phyloP scores from a whole-genome alignment of 1,140 invertebrate species.

The Gonioctena quinquepunctata region DNA sequence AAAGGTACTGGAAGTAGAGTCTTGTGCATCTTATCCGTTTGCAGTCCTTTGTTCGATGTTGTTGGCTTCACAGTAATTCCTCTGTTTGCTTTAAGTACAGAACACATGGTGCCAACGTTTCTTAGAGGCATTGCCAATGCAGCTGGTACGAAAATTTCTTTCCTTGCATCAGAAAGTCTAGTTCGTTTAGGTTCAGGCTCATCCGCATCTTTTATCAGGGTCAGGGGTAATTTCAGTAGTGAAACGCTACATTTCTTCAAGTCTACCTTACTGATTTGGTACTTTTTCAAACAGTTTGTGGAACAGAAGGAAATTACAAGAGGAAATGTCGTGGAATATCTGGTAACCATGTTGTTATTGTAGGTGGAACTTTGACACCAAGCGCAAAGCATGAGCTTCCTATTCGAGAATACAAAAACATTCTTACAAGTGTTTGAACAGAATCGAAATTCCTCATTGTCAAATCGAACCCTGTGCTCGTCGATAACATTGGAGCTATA shows the following conservation, averaged over 20 bases:
- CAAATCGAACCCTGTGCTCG: background rate
- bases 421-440: background rate
- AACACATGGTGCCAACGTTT: conserved; percentile 74
- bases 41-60: conserved; percentile 49
- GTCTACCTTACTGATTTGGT: background rate
- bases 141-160: conserved; percentile 65
- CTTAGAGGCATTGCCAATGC: conserved; percentile 66
- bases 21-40: conserved; percentile 58
- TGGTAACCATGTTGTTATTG: conserved; percentile 94
- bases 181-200: too few relatives aligned
- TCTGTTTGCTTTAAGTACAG: conserved; percentile 44
- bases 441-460: background rate
- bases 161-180: too few relatives aligned
- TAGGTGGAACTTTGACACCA: conserved; percentile 95
- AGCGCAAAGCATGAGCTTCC: conserved; percentile 64
- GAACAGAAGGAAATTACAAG: background rate
- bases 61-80: conserved; percentile 18
- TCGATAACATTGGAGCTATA: background rate
- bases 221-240: background rate
- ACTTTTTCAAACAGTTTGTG: conserved; percentile 13
- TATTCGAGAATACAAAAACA: background rate
- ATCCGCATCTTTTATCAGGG: conserved; percentile 62
- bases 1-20: conserved; percentile 80
- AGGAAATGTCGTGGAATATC: conserved; percentile 60
- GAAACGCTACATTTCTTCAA: background rate